Evolutionary conservation across 2,888 invertebrate species (phyloP).

Genomic region (Girardia tigrina): DNA sequence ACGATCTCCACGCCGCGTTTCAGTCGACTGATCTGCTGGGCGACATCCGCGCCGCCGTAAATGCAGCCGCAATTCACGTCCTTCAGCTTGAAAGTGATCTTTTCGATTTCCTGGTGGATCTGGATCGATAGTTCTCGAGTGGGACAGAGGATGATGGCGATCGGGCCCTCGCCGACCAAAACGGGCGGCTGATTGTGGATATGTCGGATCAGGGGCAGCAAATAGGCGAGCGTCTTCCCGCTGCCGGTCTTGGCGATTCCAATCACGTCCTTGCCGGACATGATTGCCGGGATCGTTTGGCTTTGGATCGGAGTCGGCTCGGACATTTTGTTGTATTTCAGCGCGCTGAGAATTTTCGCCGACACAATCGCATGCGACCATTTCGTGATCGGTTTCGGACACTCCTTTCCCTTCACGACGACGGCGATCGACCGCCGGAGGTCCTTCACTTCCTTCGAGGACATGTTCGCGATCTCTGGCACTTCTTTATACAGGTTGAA

Average conservation of each 20-base stretch:
- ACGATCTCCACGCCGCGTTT: conserved; percentile 24
- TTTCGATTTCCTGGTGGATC: not conserved
- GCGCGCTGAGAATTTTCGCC: not conserved
- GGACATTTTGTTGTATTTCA: conserved; percentile 20
- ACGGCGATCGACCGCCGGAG: not conserved
- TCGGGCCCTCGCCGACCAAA: not conserved
- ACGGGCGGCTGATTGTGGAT: not conserved
- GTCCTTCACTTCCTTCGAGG: conserved; percentile 2
- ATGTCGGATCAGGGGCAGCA: conserved; percentile 1
- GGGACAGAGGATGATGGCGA: conserved; percentile 7
- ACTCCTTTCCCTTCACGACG: conserved; percentile 10
- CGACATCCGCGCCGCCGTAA: conserved; percentile 9
- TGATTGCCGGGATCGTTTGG: conserved; percentile 21
- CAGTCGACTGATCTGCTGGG: conserved; percentile 1
- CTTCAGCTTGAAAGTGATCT: not conserved
- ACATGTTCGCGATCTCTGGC: not conserved
- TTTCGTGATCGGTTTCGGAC: conserved; percentile 21
- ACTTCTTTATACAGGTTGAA: conserved; percentile 24
- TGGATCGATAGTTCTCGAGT: conserved; percentile 6
- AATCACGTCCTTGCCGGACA: conserved; percentile 23
- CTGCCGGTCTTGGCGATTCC: conserved; percentile 24
- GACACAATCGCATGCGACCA: not conserved
- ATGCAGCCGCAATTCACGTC: conserved; percentile 23
- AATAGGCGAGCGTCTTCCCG: conserved; percentile 15
- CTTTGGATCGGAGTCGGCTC: conserved; percentile 26